Percentiles rank a stretch among this genome's conserved stretches.
phyloP scores from a whole-genome alignment of 2,113 vertebrate species.

The Varanus komodoensis region DNA sequence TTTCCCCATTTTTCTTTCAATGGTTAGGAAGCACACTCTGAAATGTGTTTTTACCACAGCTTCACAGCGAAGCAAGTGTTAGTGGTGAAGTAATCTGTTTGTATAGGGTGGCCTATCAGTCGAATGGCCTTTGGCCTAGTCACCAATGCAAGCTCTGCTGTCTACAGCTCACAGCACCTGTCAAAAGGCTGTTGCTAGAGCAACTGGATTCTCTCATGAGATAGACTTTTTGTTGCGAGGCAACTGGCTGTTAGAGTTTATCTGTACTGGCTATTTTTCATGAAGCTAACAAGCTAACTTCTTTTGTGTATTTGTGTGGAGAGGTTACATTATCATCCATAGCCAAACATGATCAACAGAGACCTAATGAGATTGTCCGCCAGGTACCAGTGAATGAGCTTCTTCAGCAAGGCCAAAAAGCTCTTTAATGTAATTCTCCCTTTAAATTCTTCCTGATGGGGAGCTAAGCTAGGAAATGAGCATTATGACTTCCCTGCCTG shows the following conservation, averaged over 20 bases:
- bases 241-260: slow-evolving; percentile 55
- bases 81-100: slow-evolving; percentile 71
- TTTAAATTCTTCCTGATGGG: not conserved
- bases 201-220: slow-evolving; percentile 71
- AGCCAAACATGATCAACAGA: slow-evolving; percentile 44
- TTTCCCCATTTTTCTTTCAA: slow-evolving; percentile 30
- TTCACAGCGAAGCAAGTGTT: slow-evolving; percentile 47
- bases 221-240: slow-evolving; percentile 64
- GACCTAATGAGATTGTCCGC: not conserved
- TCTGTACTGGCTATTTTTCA: slow-evolving; percentile 61
- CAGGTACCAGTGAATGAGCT: not conserved
- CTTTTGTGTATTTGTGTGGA: slow-evolving; percentile 1
- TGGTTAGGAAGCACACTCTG: slow-evolving; percentile 51
- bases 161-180: slow-evolving; percentile 61
- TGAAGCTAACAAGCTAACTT: slow-evolving; percentile 48
- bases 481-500: not conserved
- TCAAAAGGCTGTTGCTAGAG: slow-evolving; percentile 74
- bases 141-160: slow-evolving; percentile 45
- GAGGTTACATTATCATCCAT: slow-evolving; percentile 23
- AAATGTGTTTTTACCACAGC: slow-evolving; percentile 31
- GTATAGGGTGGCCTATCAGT: slow-evolving; percentile 52
- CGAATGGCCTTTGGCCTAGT: slow-evolving; percentile 50
- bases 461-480: not conserved
- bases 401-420: not conserved
- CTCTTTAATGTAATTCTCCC: not conserved